These are phyloP conservation scores for Tetheella fluctuosa DNA, from an alignment of 2,888 invertebrate species.

Conservation along the genomic window DNA sequence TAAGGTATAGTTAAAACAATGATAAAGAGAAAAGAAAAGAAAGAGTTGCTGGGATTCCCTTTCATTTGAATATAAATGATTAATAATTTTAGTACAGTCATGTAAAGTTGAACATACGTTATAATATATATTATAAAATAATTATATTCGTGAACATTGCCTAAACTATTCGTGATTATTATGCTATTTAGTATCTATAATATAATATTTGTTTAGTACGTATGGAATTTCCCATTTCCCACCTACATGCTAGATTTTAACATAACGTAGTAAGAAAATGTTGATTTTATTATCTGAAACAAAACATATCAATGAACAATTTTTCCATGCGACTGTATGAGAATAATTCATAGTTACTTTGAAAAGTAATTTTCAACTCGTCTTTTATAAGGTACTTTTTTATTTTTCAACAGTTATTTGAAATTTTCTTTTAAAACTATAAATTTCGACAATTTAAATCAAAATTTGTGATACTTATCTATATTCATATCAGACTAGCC, in stretches of 20 bases:
- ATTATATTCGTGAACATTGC: no score
- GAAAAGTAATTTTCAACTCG: neutral
- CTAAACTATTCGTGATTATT: no score
- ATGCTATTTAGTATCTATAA: no score
- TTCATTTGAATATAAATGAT: neutral
- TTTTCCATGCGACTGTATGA: neutral
- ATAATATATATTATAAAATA: no score
- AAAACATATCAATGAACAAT: slow-evolving; percentile 10
- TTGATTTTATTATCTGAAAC: slow-evolving; percentile 51
- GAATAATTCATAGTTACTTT: neutral
- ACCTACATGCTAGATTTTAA: slow-evolving; percentile 37
- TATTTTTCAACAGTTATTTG: no score
- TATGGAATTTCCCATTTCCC: neutral
- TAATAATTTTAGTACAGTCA: neutral
- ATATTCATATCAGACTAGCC: no score
- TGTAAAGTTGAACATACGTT: neutral
- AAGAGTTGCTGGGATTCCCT: neutral
- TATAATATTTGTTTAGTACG: no score
- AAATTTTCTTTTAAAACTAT: no score
- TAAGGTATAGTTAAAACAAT: neutral
- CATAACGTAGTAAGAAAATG: slow-evolving; percentile 49
- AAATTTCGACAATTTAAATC: no score
- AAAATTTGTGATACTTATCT: no score
- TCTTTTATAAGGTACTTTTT: no score
- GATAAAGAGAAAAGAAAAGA: neutral